Percentiles rank a stretch among this genome's conserved stretches.
phyloP scores from a whole-genome alignment of 92 coral and sea anemone genomes.

The Diadumene lineata region DNA sequence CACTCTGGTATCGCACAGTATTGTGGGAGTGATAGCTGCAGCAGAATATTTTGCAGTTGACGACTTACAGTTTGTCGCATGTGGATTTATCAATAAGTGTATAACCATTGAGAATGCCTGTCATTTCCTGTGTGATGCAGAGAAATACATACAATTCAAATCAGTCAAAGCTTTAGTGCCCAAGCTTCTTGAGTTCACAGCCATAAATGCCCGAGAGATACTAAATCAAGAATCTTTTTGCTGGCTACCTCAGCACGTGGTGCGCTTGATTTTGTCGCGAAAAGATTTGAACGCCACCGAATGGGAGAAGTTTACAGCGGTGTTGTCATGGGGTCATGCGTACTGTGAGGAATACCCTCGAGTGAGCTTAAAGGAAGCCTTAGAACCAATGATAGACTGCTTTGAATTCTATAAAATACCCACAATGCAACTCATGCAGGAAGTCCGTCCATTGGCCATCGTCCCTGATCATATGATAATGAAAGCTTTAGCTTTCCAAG shows the following conservation, averaged over 20 bases:
- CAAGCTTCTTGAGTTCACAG: slow-evolving; percentile 59
- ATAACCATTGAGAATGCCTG: slow-evolving; percentile 50
- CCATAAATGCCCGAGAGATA: slow-evolving; percentile 52
- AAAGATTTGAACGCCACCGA: slow-evolving; percentile 51
- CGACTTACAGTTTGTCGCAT: slow-evolving; percentile 46
- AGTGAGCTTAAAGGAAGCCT: slow-evolving; percentile 29
- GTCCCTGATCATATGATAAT: slow-evolving; percentile 51
- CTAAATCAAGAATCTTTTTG: slow-evolving; percentile 48
- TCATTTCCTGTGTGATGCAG: slow-evolving; percentile 46
- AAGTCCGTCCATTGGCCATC: slow-evolving; percentile 53
- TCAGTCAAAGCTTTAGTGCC: slow-evolving; percentile 51
- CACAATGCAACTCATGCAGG: slow-evolving; percentile 52
- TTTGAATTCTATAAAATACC: slow-evolving; percentile 60
- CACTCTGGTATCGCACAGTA: slow-evolving; percentile 43
- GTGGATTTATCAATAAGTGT: slow-evolving; percentile 38
- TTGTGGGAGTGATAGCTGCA: slow-evolving; percentile 61
- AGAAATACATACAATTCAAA: slow-evolving; percentile 56
- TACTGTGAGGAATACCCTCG: slow-evolving; percentile 34
- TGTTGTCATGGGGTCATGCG: slow-evolving; percentile 50
- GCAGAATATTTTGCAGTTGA: slow-evolving; percentile 54
- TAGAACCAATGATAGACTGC: slow-evolving; percentile 63
- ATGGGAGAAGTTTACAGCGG: slow-evolving; percentile 57
- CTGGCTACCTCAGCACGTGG: slow-evolving; percentile 55
- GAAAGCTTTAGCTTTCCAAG: slow-evolving; percentile 71
- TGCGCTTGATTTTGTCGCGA: slow-evolving; percentile 54